Evolutionary conservation across 2,888 invertebrate species (phyloP).

Genomic region (Eilema sororculum): DNA sequence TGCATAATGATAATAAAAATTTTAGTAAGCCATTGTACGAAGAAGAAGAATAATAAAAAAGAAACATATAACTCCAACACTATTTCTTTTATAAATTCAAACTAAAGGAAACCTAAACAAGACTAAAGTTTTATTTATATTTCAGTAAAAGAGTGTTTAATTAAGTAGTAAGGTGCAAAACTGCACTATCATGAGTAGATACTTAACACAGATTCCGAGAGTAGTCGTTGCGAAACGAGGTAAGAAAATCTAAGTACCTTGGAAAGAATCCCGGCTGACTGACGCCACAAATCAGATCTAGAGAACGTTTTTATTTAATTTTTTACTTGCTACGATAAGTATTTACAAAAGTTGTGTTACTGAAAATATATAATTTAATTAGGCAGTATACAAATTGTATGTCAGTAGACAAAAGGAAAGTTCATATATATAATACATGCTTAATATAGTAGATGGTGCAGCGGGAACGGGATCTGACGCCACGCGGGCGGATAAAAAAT

Average conservation of each 20-base stretch:
- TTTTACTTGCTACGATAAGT: background rate
- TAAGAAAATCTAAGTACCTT: slow-evolving; percentile 24
- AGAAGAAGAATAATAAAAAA: background rate
- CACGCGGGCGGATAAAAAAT: background rate
- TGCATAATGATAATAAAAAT: no score
- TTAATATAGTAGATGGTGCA: no score
- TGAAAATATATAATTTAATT: background rate
- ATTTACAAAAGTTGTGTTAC: background rate
- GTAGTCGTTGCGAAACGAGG: slow-evolving; percentile 15
- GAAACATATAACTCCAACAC: background rate
- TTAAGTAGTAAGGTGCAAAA: slow-evolving; percentile 21
- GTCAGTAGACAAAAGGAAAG: background rate
- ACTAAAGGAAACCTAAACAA: background rate
- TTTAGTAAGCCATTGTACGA: no score
- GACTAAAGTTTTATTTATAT: background rate
- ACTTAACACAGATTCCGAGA: slow-evolving; percentile 25
- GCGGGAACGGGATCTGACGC: no score
- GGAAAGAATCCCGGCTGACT: slow-evolving; percentile 5
- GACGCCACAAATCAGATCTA: slow-evolving; percentile 16
- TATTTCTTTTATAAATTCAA: background rate
- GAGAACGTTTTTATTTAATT: slow-evolving; percentile 7
- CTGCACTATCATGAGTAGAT: slow-evolving; percentile 21
- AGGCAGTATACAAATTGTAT: background rate
- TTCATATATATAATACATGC: no score
- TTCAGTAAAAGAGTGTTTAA: slow-evolving; percentile 13